phyloP scores from a whole-genome alignment of 1,140 invertebrate genomes.

The Maniola jurtina region DNA sequence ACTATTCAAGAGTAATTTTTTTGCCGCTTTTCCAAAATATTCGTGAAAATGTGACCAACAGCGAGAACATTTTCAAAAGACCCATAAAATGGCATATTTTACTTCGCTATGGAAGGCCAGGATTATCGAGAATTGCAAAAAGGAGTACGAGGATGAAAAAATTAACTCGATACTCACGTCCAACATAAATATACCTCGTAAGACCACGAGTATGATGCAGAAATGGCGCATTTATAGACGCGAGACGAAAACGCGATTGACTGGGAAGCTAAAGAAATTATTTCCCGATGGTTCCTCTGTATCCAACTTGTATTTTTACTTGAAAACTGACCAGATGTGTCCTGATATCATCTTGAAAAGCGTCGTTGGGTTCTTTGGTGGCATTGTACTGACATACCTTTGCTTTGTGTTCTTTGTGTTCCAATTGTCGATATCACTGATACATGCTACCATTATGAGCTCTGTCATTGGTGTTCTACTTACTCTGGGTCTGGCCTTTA shows the following conservation, averaged over 20 bases:
- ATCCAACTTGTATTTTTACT: constrained; percentile 63
- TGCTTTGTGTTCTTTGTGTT: constrained; percentile 83
- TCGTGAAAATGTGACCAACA: background rate
- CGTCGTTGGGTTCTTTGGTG: constrained; percentile 80
- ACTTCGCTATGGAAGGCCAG: constrained; percentile 70
- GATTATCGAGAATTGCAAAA: constrained; percentile 64
- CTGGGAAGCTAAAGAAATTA: constrained; percentile 49
- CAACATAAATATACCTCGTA: constrained; percentile 54
- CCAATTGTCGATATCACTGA: constrained; percentile 79
- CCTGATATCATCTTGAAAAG: constrained; percentile 82
- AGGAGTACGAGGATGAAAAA: constrained; percentile 76
- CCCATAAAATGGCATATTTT: constrained; percentile 48
- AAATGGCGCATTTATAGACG: constrained; percentile 63
- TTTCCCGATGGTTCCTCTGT: constrained; percentile 65
- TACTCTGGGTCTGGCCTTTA: constrained; percentile 84
- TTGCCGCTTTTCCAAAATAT: background rate
- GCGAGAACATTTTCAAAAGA: background rate
- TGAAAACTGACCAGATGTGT: constrained; percentile 79
- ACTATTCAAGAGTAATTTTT: too few relatives aligned
- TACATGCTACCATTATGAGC: constrained; percentile 80
- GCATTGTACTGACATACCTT: constrained; percentile 82
- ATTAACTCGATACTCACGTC: constrained; percentile 70
- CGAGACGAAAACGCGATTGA: constrained; percentile 65
- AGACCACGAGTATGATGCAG: constrained; percentile 52
- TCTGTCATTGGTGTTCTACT: constrained; percentile 81